phyloP scores from a whole-genome alignment of 2,888 invertebrate species.

The Dendrolimus houi region DNA sequence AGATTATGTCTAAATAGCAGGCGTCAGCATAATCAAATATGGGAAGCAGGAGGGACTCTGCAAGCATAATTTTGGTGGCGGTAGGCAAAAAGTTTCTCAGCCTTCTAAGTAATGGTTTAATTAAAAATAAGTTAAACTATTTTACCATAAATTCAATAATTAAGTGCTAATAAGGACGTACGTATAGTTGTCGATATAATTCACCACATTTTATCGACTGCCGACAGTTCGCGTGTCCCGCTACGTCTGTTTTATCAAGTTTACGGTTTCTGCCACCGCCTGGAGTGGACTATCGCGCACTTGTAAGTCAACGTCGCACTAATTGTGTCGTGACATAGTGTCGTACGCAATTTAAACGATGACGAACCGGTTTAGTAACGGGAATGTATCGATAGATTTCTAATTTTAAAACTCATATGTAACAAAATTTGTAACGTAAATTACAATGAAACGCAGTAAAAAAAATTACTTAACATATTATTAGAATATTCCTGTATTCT shows the following conservation, averaged over 20 bases:
- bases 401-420: not conserved
- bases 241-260: slow-evolving; percentile 40
- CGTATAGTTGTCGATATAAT: slow-evolving; percentile 52
- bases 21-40: no score
- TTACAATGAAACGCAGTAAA: no score
- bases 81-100: no score
- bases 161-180: slow-evolving; percentile 52
- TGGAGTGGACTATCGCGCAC: slow-evolving; percentile 35
- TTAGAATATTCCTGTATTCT: no score
- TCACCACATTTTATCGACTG: slow-evolving; percentile 51
- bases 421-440: not conserved
- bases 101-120: no score
- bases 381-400: not conserved
- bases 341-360: slow-evolving; percentile 17
- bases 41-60: no score
- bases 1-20: no score
- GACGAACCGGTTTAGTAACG: slow-evolving; percentile 6
- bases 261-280: slow-evolving; percentile 45
- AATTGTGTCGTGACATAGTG: slow-evolving; percentile 43
- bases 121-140: no score
- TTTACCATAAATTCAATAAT: slow-evolving; percentile 6
- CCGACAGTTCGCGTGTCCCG: slow-evolving; percentile 47
- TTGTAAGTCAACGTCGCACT: slow-evolving; percentile 54
- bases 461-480: no score
- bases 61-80: no score